Base-by-base conservation (phyloP, 2,888 invertebrate genomes). In the Hypena proboscidalis region DNA sequence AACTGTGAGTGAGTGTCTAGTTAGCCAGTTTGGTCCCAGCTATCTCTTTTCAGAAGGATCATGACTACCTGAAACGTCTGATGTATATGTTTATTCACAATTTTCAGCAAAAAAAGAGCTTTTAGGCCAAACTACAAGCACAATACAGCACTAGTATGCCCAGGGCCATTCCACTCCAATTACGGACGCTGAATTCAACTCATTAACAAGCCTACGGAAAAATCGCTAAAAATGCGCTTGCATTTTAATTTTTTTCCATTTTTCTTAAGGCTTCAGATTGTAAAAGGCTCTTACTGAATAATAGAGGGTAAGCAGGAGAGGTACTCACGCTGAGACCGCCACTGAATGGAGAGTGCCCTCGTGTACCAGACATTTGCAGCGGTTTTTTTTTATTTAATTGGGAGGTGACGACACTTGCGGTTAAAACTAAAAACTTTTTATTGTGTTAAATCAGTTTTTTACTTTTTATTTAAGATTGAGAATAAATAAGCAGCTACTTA, bases 241-340 rank as follows among this genome's bases (percentile, higher is more conserved):
- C 54, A 57, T 54, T 50, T 61, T 33, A 38, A 44, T 64, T n/a
- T n/a, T n/a, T n/a, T n/a, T n/a, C n/a, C n/a, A 66, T 64, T 64
- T 64, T 64, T 66, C 63, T 66, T 66, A 54, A 62, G 64, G 40
- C 63, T 63, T 66, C 53, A 58, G 54, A 62, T 62, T 64, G 66
- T 62, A 59, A 66, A 66, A 57, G 50, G 25, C 58, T 46, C 62
- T 62, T 37, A 36, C 30, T 13, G 23, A 54, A 62, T 62, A 64
- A 62, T 64, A 61, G 62, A 46, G 47, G 62, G 65, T 64, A 48
- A 26, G 50, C 36, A 49, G 15, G 9, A 64, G 62, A 46, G 62
- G 65, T 61, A 33, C 62, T 62, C 40, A 6, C 8, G 45, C 54
- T 5, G 43, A 62, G 61, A 41, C 38, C 50, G 47, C 61, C 10